phyloP scores from a whole-genome alignment of 1,140 invertebrate genomes.

The Pseudomyrmex gracilis region DNA sequence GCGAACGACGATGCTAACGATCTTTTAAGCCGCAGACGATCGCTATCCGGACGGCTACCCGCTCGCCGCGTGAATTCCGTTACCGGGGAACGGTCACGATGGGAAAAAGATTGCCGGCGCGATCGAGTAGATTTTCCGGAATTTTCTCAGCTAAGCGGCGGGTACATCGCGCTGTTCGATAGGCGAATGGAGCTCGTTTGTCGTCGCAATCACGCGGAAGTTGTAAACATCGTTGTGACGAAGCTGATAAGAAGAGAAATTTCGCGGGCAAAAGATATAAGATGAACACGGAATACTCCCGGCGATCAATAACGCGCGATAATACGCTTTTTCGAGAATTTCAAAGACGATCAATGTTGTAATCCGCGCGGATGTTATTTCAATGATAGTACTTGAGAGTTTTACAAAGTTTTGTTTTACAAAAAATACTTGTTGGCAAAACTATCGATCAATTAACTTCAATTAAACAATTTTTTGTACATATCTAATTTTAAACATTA shows the following conservation, averaged over 20 bases:
- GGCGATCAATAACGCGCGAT: background rate
- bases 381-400: background rate
- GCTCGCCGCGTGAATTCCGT: slow-evolving; percentile 42
- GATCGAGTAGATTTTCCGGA: slow-evolving; percentile 51
- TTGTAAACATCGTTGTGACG: slow-evolving; percentile 51
- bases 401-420: background rate
- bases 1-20: slow-evolving; percentile 74
- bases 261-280: background rate
- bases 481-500: slow-evolving; percentile 10
- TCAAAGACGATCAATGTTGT: slow-evolving; percentile 9
- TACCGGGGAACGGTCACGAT: background rate
- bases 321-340: background rate
- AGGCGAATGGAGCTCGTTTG: slow-evolving; percentile 45
- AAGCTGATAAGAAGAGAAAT: slow-evolving; percentile 40
- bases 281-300: background rate
- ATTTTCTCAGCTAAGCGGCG: slow-evolving; percentile 2
- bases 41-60: slow-evolving; percentile 6
- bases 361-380: slow-evolving; percentile 34
- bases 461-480: slow-evolving; percentile 14
- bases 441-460: slow-evolving; percentile 4
- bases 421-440: background rate
- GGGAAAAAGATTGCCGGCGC: slow-evolving; percentile 44
- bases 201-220: slow-evolving; percentile 45
- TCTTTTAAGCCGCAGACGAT: slow-evolving; percentile 69
- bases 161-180: slow-evolving; percentile 1